Percentiles rank a stretch among this genome's conserved stretches.
Evolutionary conservation across 2,113 vertebrate species (phyloP).

Genomic region (Thamnaconus septentrionalis): DNA sequence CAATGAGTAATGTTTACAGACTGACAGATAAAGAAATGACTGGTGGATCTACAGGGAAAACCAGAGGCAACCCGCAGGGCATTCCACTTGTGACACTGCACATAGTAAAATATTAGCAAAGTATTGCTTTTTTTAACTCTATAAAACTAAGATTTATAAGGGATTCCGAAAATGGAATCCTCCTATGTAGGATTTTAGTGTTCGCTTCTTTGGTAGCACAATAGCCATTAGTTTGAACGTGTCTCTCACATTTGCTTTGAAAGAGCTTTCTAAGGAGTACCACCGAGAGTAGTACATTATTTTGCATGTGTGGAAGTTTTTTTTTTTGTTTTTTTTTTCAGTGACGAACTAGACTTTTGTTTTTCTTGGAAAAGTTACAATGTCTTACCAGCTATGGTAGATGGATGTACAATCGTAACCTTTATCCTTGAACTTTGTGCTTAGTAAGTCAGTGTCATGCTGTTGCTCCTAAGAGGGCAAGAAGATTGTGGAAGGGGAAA

Average conservation of each 20-base stretch:
- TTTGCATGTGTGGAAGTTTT: slow-evolving; percentile 72
- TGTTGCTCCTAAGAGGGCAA: slow-evolving; percentile 31
- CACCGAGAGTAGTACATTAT: slow-evolving; percentile 73
- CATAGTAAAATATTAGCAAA: slow-evolving; percentile 74
- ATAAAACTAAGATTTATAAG: slow-evolving; percentile 75
- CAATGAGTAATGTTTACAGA: slow-evolving; percentile 67
- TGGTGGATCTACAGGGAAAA: slow-evolving; percentile 35
- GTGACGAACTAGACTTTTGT: slow-evolving; percentile 62
- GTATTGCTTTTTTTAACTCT: slow-evolving; percentile 76
- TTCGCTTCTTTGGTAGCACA: slow-evolving; percentile 81
- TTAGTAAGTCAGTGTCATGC: slow-evolving; percentile 56
- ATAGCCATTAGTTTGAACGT: slow-evolving; percentile 75
- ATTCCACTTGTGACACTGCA: slow-evolving; percentile 72
- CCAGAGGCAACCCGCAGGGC: slow-evolving; percentile 46
- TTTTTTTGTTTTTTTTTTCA: slow-evolving; percentile 34
- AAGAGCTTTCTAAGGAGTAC: slow-evolving; percentile 68
- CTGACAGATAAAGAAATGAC: slow-evolving; percentile 35
- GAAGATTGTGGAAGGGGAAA: slow-evolving; percentile 44
- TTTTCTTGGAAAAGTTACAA: slow-evolving; percentile 42
- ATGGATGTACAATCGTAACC: slow-evolving; percentile 65
- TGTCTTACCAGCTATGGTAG: slow-evolving; percentile 36
- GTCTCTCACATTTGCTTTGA: slow-evolving; percentile 71
- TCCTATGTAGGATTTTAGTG: slow-evolving; percentile 75
- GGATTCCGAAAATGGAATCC: slow-evolving; percentile 77
- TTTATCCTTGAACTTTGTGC: slow-evolving; percentile 64